phyloP scores from a whole-genome alignment of 2,797 vertebrate genomes.

The Danio aesculapii region DNA sequence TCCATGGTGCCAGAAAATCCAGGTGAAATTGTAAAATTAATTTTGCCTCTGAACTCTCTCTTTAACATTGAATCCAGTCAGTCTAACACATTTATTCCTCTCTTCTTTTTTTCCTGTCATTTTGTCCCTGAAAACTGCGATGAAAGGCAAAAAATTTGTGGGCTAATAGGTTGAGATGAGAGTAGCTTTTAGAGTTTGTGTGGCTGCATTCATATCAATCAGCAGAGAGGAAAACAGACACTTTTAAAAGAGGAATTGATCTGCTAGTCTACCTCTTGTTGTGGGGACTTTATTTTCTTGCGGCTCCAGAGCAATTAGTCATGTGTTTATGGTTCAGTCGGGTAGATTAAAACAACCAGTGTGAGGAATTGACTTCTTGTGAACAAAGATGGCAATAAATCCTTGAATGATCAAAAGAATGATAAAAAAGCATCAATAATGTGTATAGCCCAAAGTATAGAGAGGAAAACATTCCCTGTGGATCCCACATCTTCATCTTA shows the following conservation, averaged over 20 bases:
- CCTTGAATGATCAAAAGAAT: too few relatives aligned
- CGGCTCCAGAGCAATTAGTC: not conserved
- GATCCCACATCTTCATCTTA: too few relatives aligned
- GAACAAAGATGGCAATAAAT: too few relatives aligned
- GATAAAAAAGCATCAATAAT: too few relatives aligned
- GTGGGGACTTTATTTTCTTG: not conserved
- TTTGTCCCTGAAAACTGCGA: constrained; percentile 35
- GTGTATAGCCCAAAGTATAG: too few relatives aligned
- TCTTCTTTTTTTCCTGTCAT: constrained; percentile 55
- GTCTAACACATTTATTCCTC: constrained; percentile 66
- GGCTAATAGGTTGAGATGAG: constrained; percentile 52
- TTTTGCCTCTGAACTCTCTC: constrained; percentile 65
- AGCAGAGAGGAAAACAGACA: constrained; percentile 8
- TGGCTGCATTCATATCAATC: constrained; percentile 33
- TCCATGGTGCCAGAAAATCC: constrained; percentile 71
- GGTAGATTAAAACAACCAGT: not conserved
- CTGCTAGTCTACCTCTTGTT: too few relatives aligned
- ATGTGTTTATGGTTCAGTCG: not conserved
- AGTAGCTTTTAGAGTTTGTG: constrained; percentile 52
- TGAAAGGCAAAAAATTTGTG: constrained; percentile 65
- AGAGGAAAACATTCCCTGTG: too few relatives aligned
- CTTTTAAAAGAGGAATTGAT: not conserved
- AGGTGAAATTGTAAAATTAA: constrained; percentile 84
- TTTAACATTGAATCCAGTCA: constrained; percentile 67
- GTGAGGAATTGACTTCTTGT: not conserved